Base-by-base conservation (phyloP, 2,113 vertebrate genomes). In the Drymodes brunneopygia region DNA sequence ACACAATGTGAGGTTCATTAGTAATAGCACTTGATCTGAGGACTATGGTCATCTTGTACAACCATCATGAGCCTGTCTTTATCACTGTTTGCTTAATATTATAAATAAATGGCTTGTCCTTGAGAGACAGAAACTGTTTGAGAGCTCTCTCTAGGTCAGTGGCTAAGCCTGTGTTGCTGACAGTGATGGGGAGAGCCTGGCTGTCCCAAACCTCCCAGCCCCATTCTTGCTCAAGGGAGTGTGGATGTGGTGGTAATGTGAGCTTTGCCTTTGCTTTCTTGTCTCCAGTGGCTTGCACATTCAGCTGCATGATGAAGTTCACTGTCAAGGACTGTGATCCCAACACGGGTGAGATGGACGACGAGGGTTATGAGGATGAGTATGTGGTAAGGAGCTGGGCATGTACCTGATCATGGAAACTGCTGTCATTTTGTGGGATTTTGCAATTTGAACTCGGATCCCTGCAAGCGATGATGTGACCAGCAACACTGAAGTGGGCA, bases 291-390 rank as follows among this genome's bases (percentile, higher is more conserved):
- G 96, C 98, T 60, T 98, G 98, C 88, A 98, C 98, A 0, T 98
- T 98, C 95, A 98, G 98, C 97, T 98, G 98, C 87, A 97, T 98
- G 96, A 97, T 98, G 98, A 98, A 98, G 89, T 98, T 98, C 97
- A 98, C 98, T 1, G 98, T 98, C 75, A 98, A 98, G 93, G 98
- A 98, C 90, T 98, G 98, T 28, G 98, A 98, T 61, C 98, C 98
- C 1, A 98, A 97, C 93, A 98, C 98, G 1, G 98, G 98, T 2
- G 98, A 98, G 91, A 90, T 97, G 0, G 98, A 98, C 0, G 98
- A 98, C 0, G 98, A 98, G n/a, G 98, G 98, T 74, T 98, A 98
- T 3, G 98, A 98, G 80, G 98, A 98, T 33, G 98, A 98, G 57
- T 98, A 98, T 51, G 98, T 98, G 98, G 98, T 98, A 98, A 98